Base-by-base conservation (phyloP, 2,113 vertebrate genomes). In the Gallinago paraguaiae region DNA sequence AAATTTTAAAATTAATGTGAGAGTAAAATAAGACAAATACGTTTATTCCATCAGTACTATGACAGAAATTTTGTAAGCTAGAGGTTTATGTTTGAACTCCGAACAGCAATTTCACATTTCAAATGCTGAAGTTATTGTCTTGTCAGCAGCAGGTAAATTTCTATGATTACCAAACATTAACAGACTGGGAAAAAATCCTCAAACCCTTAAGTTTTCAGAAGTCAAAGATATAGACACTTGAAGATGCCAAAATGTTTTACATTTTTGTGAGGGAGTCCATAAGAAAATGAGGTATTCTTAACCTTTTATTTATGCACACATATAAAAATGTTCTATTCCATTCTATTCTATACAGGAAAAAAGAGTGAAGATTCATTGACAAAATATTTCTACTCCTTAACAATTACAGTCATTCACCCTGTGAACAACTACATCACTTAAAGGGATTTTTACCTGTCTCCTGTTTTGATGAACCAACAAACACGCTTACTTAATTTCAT, bases 151-250 rank as follows among this genome's bases (percentile, higher is more conserved):
- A 59, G 27, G 57, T 84, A 91, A 53, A 5, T 80, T 69, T 27
- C 22, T 9, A n/a, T 15, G 25, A 56, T 60, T 50, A 90, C 28
- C 18, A 82, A 10, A 12, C 20, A 53, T 27, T 53, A 59, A n/a
- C 7, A 39, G 16, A 28, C 7, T 67, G 25, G 20, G 5, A 23
- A 71, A 86, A 82, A 46, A 79, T 22, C 0, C 0, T 4, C 31
- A 64, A 50, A 57, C 2, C 1, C 7, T n/a, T 16, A 72, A 4
- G 0, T n/a, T 75, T 88, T 76, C 33, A 39, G 28, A 67, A 82
- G 13, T 67, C 19, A 93, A 43, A 92, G 2, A 4, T 15, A 24
- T 15, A 45, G 20, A 8, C 16, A 63, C 39, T 17, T 39, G 63
- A 78, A 75, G 7, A 63, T 31, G 9, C 1, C 5, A 61, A 84